Percentiles rank a stretch among this genome's conserved stretches.
Evolutionary conservation across 1,140 invertebrate genomes (phyloP).

Genomic region (Vollenhovia emeryi): DNA sequence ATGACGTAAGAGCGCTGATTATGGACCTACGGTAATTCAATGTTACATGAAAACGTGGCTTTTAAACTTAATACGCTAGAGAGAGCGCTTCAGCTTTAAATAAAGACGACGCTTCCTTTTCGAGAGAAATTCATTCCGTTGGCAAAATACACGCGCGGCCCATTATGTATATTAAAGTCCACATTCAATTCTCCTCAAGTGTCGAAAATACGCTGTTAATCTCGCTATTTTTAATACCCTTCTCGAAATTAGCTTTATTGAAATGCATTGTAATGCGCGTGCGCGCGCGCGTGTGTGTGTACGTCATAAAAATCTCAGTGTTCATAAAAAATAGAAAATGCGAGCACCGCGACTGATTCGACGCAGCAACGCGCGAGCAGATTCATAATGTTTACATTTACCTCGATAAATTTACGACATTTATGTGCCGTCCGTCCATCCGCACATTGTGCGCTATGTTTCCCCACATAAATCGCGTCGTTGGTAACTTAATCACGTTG

Average conservation of each 20-base stretch:
- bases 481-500: constrained; percentile 52
- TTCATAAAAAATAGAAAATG: not conserved
- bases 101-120: not conserved
- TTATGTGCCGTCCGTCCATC: constrained; percentile 44
- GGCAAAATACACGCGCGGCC: not conserved
- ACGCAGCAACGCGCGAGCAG: not conserved
- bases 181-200: not conserved
- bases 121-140: not conserved
- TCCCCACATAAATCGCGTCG: constrained; percentile 41
- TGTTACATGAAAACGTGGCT: not conserved
- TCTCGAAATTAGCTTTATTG: constrained; percentile 11
- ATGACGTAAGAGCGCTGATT: not conserved
- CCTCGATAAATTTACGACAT: constrained; percentile 46
- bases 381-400: constrained; percentile 48
- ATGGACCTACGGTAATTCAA: not conserved
- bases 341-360: not conserved
- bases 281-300: not conserved
- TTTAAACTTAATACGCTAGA: constrained; percentile 2
- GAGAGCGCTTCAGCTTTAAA: not conserved
- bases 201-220: constrained; percentile 1
- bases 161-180: not conserved
- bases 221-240: not conserved
- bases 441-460: constrained; percentile 36
- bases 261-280: not conserved
- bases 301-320: not conserved